A percentile compares a stretch with the other conserved stretches of the same genome.
Evolutionary conservation across 2,113 vertebrate species (phyloP).

Genomic region (Oreochromis spilurus): DNA sequence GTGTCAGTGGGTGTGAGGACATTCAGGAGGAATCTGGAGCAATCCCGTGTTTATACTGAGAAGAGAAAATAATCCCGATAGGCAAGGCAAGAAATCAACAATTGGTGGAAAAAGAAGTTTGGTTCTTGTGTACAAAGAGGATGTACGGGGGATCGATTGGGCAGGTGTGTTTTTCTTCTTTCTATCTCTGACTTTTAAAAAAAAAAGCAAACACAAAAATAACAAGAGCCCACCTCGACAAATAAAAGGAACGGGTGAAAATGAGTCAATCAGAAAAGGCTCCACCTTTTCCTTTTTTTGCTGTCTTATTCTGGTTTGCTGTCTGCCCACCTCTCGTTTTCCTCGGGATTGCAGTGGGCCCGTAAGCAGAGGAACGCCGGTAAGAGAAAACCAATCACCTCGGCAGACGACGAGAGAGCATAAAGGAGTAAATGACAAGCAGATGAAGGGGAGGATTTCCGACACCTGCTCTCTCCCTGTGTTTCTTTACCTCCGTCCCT

Average conservation of each 20-base stretch:
- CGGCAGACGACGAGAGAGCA: conserved; percentile 36
- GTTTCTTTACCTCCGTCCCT: not conserved
- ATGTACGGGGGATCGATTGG: conserved; percentile 4
- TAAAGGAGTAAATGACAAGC: conserved; percentile 63
- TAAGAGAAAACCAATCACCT: conserved; percentile 54
- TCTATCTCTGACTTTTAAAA: not conserved
- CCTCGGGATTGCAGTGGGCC: conserved; percentile 10
- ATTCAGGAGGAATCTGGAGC: not conserved
- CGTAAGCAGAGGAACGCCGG: conserved; percentile 13
- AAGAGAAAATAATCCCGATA: conserved; percentile 54
- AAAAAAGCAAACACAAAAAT: not conserved
- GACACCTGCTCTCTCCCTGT: conserved; percentile 65
- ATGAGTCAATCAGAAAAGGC: conserved; percentile 28
- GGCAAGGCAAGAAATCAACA: conserved; percentile 25
- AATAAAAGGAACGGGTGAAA: conserved; percentile 11
- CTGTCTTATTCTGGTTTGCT: conserved; percentile 5
- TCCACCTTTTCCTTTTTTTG: conserved; percentile 12
- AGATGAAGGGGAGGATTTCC: conserved; percentile 64
- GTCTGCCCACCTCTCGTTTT: conserved; percentile 13
- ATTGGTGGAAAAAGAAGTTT: conserved; percentile 15
- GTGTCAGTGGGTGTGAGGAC: conserved; percentile 17
- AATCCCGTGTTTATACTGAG: conserved; percentile 34
- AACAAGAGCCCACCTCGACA: not conserved
- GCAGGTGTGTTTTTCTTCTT: conserved; percentile 1
- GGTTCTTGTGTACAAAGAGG: conserved; percentile 19